Evolutionary conservation across 1,140 invertebrate genomes (phyloP).

Genomic region (Diploscapter pachys): DNA sequence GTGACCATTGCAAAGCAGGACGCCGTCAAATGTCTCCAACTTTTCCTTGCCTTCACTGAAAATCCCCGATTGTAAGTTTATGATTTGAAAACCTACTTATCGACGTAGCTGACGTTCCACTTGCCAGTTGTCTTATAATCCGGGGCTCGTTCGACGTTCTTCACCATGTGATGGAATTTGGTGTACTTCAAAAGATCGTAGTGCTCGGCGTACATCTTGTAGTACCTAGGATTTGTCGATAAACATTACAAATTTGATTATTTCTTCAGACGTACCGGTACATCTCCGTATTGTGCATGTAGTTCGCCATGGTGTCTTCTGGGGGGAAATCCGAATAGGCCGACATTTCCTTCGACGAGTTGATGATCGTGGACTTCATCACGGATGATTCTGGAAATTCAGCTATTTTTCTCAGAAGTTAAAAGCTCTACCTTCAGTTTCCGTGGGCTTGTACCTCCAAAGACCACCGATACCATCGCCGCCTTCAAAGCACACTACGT

Average conservation of each 20-base stretch:
- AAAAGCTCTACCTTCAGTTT: constrained; percentile 9
- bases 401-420: neutral
- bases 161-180: too few relatives aligned
- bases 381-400: constrained; percentile 51
- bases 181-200: too few relatives aligned
- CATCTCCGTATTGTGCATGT: constrained; percentile 55
- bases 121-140: too few relatives aligned
- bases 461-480: constrained; percentile 55
- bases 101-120: neutral
- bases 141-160: too few relatives aligned
- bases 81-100: too few relatives aligned
- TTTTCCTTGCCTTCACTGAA: constrained; percentile 27
- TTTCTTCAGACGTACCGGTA: neutral
- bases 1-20: constrained; percentile 54
- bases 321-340: constrained; percentile 62
- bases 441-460: constrained; percentile 48
- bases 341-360: constrained; percentile 62
- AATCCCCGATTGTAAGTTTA: too few relatives aligned
- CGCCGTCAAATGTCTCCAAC: constrained; percentile 58
- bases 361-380: constrained; percentile 58
- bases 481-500: constrained; percentile 60
- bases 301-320: constrained; percentile 57
- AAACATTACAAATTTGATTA: neutral
- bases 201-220: neutral
- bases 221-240: neutral